Conservation (phyloP, 2,113 vertebrate genomes). For the Lathamus discolor region DNA sequence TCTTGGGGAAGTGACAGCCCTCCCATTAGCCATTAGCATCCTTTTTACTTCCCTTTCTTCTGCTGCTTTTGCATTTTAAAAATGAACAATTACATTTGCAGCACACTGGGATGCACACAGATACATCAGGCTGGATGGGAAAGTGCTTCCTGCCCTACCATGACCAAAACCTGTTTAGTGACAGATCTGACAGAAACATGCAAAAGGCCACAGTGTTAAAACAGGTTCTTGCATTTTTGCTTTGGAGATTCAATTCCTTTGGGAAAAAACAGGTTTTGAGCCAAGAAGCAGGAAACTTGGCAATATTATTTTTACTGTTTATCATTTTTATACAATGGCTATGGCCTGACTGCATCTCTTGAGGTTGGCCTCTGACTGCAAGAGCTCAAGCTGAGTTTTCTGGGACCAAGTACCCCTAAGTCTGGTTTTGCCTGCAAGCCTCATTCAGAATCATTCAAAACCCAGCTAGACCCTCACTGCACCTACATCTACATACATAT, state of each 20-base stretch:
- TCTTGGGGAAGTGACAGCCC: not conserved
- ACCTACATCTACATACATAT: accelerated
- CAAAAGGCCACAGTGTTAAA: not conserved
- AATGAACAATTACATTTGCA: accelerated
- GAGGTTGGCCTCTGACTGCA: not conserved
- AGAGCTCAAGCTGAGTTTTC: not conserved
- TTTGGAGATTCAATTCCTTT: not conserved
- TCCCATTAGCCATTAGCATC: not conserved
- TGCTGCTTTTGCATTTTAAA: not conserved
- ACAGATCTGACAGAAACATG: not conserved
- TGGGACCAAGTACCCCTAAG: not conserved
- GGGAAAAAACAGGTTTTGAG: not conserved
- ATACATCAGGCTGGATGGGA: not conserved
- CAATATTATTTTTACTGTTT: not conserved
- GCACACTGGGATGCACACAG: accelerated
- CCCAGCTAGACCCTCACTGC: not conserved
- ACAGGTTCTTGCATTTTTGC: not conserved
- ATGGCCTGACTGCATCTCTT: not conserved
- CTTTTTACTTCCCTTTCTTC: not conserved
- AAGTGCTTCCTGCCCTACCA: not conserved
- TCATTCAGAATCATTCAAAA: not conserved
- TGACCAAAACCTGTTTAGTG: not conserved
- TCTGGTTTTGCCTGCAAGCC: not conserved
- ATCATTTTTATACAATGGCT: not conserved
- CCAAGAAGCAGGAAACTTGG: not conserved